Evolutionary conservation across 2,797 vertebrate species (phyloP).

Genomic region (Crax fasciolata): DNA sequence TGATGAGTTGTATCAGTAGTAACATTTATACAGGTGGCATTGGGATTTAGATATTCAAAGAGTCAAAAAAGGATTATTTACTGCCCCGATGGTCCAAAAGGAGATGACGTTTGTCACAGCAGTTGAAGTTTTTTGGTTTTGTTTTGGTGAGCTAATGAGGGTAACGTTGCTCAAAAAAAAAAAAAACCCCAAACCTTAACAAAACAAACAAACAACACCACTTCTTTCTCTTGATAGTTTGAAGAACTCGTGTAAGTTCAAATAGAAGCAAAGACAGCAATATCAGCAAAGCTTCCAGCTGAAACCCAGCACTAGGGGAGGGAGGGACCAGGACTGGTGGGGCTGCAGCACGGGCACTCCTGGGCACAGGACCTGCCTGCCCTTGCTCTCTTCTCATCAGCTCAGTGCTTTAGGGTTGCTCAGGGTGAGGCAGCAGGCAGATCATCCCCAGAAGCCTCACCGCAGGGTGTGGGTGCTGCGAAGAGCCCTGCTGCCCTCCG

Average conservation of each 20-base stretch:
- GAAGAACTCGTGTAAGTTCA: neutral
- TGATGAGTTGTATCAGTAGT: neutral
- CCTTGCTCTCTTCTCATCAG: neutral
- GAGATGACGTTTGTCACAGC: neutral
- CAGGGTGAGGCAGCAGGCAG: neutral
- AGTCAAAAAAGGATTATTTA: neutral
- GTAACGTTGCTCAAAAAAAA: neutral
- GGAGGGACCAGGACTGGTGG: neutral
- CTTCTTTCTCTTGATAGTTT: neutral
- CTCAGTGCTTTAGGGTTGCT: accelerated
- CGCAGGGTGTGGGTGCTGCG: no score
- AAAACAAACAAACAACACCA: neutral
- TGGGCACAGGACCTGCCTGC: neutral
- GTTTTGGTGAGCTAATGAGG: neutral
- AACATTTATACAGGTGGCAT: neutral
- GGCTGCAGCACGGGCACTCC: neutral
- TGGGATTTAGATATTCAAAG: neutral
- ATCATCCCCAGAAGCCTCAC: neutral
- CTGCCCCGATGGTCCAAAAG: neutral
- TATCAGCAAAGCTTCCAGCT: accelerated
- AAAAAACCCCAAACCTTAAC: neutral
- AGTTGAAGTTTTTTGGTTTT: neutral
- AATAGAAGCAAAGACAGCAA: neutral
- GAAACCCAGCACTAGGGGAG: neutral
- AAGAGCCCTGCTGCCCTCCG: neutral